phyloP scores from a whole-genome alignment of 2,888 invertebrate species.

The Pristionchus arcanus region DNA sequence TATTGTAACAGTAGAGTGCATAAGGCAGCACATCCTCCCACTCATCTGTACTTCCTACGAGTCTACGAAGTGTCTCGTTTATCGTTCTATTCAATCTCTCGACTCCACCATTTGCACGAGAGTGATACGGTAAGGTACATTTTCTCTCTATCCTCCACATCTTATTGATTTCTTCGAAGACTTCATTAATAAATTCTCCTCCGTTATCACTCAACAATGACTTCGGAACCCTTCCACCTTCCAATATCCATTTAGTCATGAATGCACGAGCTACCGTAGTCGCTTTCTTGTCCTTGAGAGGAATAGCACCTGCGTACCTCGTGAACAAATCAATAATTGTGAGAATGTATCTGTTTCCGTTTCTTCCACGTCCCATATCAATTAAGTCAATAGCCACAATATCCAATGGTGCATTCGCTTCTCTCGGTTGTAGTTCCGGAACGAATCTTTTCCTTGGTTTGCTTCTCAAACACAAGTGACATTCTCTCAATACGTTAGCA shows the following conservation, averaged over 20 bases:
- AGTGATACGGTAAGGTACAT: too few relatives aligned
- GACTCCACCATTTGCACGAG: conserved; percentile 56
- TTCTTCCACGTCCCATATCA: background rate
- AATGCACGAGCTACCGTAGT: background rate
- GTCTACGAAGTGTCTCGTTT: conserved; percentile 12
- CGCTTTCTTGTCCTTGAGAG: conserved; percentile 15
- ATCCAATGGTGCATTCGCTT: background rate
- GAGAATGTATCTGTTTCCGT: conserved; percentile 10
- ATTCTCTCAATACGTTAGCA: background rate
- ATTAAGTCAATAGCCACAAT: background rate
- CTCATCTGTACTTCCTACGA: background rate
- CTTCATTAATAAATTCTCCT: too few relatives aligned
- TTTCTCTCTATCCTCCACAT: too few relatives aligned
- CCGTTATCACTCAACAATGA: too few relatives aligned
- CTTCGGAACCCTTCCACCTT: too few relatives aligned
- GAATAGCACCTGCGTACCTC: background rate
- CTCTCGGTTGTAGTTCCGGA: background rate
- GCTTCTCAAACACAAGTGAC: background rate
- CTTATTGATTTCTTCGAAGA: too few relatives aligned
- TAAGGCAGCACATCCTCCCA: conserved; percentile 19
- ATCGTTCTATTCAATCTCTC: conserved; percentile 54
- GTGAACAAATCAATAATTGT: too few relatives aligned
- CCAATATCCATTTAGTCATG: too few relatives aligned
- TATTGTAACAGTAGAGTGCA: conserved; percentile 3
- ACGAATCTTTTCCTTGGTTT: too few relatives aligned